Percentiles rank a stretch among this genome's conserved stretches.
Evolutionary conservation across 2,113 vertebrate genomes (phyloP).

Genomic region (Sminthopsis crassicaudata): DNA sequence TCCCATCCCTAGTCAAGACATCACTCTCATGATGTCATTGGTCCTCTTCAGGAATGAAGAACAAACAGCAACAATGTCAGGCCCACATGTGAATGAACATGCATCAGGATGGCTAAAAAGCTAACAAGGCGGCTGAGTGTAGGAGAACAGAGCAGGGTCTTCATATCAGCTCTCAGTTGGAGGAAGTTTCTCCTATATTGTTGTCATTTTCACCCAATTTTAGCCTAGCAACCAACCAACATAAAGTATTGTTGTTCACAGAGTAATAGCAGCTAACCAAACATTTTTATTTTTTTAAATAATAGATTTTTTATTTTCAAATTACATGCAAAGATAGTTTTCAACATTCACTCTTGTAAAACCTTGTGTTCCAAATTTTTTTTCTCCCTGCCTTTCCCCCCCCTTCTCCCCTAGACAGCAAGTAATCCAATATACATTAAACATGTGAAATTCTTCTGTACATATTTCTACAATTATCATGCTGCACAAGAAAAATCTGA

Average conservation of each 20-base stretch:
- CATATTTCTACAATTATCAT: too few species aligned
- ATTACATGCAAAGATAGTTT: too few species aligned
- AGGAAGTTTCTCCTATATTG: conserved; percentile 5
- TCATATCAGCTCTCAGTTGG: not conserved
- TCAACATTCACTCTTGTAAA: too few species aligned
- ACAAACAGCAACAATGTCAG: not conserved
- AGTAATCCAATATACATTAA: too few species aligned
- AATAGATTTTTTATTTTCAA: too few species aligned
- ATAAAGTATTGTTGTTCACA: not conserved
- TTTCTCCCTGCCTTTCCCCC: too few species aligned
- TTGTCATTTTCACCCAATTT: not conserved
- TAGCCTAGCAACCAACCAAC: not conserved
- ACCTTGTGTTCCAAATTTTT: too few species aligned
- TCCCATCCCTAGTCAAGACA: not conserved
- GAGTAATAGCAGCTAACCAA: not conserved
- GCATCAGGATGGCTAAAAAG: conserved; percentile 3
- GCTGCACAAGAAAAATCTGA: too few species aligned
- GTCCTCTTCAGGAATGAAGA: not conserved
- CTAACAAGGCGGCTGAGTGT: conserved; percentile 12
- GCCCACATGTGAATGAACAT: not conserved
- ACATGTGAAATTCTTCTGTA: too few species aligned
- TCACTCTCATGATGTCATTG: not conserved
- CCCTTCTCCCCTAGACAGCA: too few species aligned
- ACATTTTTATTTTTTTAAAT: not conserved
- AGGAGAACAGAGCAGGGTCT: not conserved